Evolutionary conservation across 1,140 invertebrate species (phyloP).

Genomic region (Halesus radiatus): DNA sequence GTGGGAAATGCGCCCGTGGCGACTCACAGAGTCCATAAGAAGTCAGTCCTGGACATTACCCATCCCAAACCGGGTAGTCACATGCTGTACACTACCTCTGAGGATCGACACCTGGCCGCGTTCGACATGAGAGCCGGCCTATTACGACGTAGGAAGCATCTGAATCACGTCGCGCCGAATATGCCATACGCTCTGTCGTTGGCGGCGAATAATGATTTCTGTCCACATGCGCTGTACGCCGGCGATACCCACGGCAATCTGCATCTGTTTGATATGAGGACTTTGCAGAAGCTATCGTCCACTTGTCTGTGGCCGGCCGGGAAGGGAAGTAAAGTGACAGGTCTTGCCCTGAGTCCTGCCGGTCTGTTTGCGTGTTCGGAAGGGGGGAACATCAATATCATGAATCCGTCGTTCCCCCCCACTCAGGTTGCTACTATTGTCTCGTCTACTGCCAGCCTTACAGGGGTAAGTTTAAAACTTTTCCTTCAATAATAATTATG

Average conservation of each 20-base stretch:
- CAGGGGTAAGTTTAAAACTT: constrained; percentile 35
- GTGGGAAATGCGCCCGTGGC: constrained; percentile 30
- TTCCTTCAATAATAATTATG: too few species aligned
- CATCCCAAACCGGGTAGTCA: constrained; percentile 39
- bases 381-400: constrained; percentile 39
- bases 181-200: constrained; percentile 41
- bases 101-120: constrained; percentile 43
- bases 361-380: constrained; percentile 45
- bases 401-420: constrained; percentile 53
- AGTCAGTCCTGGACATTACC: constrained; percentile 41
- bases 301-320: not conserved
- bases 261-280: constrained; percentile 37
- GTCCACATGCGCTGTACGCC: constrained; percentile 42
- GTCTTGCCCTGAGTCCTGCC: constrained; percentile 42
- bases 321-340: constrained; percentile 44
- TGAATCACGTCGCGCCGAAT: not conserved
- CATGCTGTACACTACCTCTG: constrained; percentile 49
- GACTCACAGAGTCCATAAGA: constrained; percentile 41
- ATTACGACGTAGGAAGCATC: constrained; percentile 25
- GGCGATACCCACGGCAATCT: constrained; percentile 47
- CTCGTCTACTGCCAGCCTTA: constrained; percentile 39
- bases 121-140: constrained; percentile 46
- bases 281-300: constrained; percentile 35
- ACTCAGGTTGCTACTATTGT: constrained; percentile 41
- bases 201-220: constrained; percentile 43